These are phyloP conservation scores for Xenentodon cancila DNA, from an alignment of 2,797 vertebrate genomes.

Conservation along the genomic window DNA sequence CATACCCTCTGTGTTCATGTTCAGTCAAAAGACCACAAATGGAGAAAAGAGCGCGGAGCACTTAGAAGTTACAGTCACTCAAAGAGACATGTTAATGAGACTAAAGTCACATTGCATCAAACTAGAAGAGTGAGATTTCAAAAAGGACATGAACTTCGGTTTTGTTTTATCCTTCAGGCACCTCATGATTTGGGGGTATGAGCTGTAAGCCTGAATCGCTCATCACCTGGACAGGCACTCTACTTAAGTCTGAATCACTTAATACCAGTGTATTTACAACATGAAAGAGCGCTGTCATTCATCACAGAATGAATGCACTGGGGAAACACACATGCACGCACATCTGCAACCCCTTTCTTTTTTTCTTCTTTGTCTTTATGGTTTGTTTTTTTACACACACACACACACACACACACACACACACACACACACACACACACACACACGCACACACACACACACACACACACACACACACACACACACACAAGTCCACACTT, in stretches of 20 bases:
- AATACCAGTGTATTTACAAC: slow-evolving; percentile 40
- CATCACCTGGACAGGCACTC: slow-evolving; percentile 45
- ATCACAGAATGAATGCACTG: slow-evolving; percentile 24
- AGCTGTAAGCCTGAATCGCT: slow-evolving; percentile 11
- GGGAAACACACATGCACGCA: slow-evolving; percentile 5
- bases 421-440: background rate
- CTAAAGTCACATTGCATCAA: slow-evolving; percentile 18
- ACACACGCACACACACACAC: too few species aligned
- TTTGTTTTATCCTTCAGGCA: slow-evolving; percentile 18
- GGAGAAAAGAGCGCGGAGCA: slow-evolving; percentile 7
- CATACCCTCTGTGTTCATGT: slow-evolving; percentile 15
- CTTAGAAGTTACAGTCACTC: slow-evolving; percentile 31
- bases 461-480: too few species aligned
- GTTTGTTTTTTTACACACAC: background rate
- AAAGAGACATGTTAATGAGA: slow-evolving; percentile 28
- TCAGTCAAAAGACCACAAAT: slow-evolving; percentile 52
- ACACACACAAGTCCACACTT: background rate
- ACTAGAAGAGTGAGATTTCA: background rate
- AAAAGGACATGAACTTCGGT: slow-evolving; percentile 12
- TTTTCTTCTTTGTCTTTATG: background rate
- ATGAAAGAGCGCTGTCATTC: slow-evolving; percentile 40
- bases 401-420: background rate
- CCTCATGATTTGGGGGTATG: slow-evolving; percentile 6
- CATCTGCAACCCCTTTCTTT: slow-evolving; percentile 27
- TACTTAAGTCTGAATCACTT: slow-evolving; percentile 47